Conservation (phyloP, 2,888 invertebrate genomes). For the Dorcus hopei region DNA sequence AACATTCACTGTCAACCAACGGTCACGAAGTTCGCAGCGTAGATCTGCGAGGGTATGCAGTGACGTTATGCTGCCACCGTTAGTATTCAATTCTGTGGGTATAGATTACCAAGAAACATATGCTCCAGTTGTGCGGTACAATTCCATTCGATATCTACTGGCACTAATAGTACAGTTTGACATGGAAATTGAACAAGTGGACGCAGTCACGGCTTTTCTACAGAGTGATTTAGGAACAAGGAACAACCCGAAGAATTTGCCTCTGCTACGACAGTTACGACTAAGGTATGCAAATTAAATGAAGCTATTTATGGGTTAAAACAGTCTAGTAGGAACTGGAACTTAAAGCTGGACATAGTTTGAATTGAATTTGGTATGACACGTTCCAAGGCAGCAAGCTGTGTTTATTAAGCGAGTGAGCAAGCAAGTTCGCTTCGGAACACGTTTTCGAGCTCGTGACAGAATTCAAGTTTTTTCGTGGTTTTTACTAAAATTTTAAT, state of each 20-base stretch:
- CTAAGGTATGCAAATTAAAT: constrained; percentile 20
- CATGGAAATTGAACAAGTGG: constrained; percentile 30
- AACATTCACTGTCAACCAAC: too few species aligned
- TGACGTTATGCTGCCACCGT: too few species aligned
- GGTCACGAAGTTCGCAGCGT: too few species aligned
- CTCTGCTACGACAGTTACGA: background rate
- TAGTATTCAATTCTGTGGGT: too few species aligned
- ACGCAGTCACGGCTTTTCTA: constrained; percentile 33
- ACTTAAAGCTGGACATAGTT: constrained; percentile 18
- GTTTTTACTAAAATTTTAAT: too few species aligned
- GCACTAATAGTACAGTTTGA: constrained; percentile 27
- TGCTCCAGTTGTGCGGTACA: constrained; percentile 29
- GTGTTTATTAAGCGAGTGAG: too few species aligned
- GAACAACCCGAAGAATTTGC: constrained; percentile 20
- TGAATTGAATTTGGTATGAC: background rate
- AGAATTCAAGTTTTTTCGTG: too few species aligned
- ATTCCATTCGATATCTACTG: constrained; percentile 26
- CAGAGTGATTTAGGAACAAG: constrained; percentile 26
- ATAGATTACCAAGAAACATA: constrained; percentile 33
- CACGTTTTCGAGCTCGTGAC: too few species aligned
- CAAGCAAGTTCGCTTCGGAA: too few species aligned
- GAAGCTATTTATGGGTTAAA: constrained; percentile 27
- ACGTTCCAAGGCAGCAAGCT: background rate
- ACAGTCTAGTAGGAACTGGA: constrained; percentile 21
- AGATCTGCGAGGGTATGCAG: too few species aligned